phyloP scores from a whole-genome alignment of 2,113 vertebrate species.

The Pterophyllum scalare region DNA sequence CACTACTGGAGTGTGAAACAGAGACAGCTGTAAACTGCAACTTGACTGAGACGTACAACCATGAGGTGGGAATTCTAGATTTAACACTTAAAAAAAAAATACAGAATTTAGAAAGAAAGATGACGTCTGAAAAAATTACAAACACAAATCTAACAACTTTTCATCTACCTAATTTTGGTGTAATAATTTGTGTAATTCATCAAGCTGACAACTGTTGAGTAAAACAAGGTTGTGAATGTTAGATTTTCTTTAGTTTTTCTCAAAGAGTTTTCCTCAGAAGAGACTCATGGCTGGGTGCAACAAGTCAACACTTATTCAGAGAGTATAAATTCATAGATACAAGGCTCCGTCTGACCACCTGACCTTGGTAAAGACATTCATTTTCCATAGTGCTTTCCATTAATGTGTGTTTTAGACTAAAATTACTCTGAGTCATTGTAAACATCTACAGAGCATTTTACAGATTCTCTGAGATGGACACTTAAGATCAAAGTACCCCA shows the following conservation, averaged over 20 bases:
- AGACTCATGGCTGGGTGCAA: neutral
- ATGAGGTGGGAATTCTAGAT: too few relatives aligned
- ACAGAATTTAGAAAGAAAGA: too few relatives aligned
- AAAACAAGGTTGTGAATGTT: neutral
- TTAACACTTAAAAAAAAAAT: too few relatives aligned
- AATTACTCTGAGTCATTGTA: conserved; percentile 2
- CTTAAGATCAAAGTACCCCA: neutral
- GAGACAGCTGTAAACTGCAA: neutral
- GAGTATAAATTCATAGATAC: neutral
- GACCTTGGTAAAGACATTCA: conserved; percentile 4
- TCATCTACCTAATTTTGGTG: too few relatives aligned
- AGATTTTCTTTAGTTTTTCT: too few relatives aligned
- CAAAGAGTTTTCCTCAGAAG: neutral
- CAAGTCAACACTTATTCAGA: neutral
- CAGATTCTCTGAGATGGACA: conserved; percentile 22
- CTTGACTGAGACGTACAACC: neutral
- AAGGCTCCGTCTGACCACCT: conserved; percentile 1
- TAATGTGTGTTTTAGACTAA: conserved; percentile 4
- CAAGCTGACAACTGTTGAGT: too few relatives aligned
- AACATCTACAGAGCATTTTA: conserved; percentile 26
- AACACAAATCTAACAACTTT: too few relatives aligned
- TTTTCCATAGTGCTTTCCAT: neutral
- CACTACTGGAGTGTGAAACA: neutral
- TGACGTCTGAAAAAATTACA: too few relatives aligned
- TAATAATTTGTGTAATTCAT: neutral